Evolutionary conservation across 2,888 invertebrate species (phyloP).

Genomic region (Crocallis elinguaria): DNA sequence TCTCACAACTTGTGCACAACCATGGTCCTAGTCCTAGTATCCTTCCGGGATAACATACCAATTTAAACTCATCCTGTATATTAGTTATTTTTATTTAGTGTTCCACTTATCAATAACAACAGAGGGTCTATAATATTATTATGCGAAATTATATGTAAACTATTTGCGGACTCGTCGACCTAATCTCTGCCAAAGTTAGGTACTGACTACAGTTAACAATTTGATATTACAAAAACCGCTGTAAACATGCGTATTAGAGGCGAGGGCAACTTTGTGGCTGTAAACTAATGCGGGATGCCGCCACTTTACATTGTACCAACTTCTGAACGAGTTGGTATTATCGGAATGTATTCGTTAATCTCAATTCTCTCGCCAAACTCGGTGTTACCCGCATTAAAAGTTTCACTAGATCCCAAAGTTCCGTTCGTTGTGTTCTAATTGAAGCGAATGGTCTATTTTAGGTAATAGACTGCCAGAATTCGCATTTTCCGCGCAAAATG

Average conservation of each 20-base stretch:
- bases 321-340: slow-evolving; percentile 2
- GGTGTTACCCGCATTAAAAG: slow-evolving; percentile 45
- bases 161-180: neutral
- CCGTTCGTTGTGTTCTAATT: slow-evolving; percentile 32
- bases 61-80: no score
- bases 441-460: slow-evolving; percentile 35
- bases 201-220: neutral
- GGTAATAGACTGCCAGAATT: slow-evolving; percentile 29
- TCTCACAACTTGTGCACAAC: no score
- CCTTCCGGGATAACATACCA: no score
- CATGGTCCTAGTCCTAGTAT: no score
- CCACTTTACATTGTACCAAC: slow-evolving; percentile 5
- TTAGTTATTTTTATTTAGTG: no score
- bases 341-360: slow-evolving; percentile 10
- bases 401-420: slow-evolving; percentile 36
- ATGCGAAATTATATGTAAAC: neutral
- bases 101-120: no score
- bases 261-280: neutral
- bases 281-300: slow-evolving; percentile 9
- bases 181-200: neutral
- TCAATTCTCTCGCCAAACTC: slow-evolving; percentile 8
- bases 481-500: slow-evolving; percentile 30
- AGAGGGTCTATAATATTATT: no score
- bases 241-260: neutral
- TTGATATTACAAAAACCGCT: slow-evolving; percentile 4